Evolutionary conservation across 2,888 invertebrate species (phyloP).

Genomic region (Heliothis peltigera): DNA sequence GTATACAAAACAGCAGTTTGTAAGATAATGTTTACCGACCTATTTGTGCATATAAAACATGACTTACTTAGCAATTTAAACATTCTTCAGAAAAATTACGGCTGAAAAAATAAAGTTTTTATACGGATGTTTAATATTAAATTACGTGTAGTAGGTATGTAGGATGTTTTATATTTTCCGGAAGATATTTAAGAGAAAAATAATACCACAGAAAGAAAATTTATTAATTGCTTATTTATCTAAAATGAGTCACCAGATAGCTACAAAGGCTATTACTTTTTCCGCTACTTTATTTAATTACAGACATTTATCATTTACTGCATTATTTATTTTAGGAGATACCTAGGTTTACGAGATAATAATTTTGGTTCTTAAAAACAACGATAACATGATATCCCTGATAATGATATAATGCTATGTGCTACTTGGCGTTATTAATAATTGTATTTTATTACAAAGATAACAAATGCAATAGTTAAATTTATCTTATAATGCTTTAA

Average conservation of each 20-base stretch:
- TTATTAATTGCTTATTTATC: not conserved
- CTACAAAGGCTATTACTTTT: too few relatives aligned
- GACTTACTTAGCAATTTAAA: too few relatives aligned
- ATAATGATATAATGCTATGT: constrained; percentile 26
- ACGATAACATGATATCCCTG: not conserved
- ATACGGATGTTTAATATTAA: not conserved
- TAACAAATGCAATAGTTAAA: too few relatives aligned
- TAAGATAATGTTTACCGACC: not conserved
- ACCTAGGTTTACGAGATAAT: not conserved
- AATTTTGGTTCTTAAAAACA: not conserved
- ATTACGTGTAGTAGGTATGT: not conserved
- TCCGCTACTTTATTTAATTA: not conserved
- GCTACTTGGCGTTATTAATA: not conserved
- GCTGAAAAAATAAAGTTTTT: not conserved
- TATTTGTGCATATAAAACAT: not conserved
- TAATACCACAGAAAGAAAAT: not conserved
- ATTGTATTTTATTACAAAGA: too few relatives aligned
- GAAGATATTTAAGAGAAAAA: not conserved
- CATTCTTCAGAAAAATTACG: too few relatives aligned
- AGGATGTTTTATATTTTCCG: not conserved
- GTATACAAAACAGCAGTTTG: not conserved
- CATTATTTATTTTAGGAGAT: not conserved
- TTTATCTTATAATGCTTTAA: too few relatives aligned
- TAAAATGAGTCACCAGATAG: not conserved
- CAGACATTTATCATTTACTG: not conserved